Conservation (phyloP, 2,888 invertebrate genomes). For the Punctoribates punctum region DNA sequence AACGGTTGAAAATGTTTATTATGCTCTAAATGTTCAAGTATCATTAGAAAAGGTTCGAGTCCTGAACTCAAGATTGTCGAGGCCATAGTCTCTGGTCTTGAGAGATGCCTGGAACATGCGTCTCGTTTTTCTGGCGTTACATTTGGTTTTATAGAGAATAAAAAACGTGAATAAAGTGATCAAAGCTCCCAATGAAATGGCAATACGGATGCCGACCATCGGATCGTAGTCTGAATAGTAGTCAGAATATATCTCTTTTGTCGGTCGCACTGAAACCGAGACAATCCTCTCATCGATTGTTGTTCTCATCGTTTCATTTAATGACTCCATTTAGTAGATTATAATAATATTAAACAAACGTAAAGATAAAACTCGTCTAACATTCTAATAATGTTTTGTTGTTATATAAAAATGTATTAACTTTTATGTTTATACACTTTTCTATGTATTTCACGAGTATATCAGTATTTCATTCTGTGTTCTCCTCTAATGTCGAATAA, state of each 20-base stretch:
- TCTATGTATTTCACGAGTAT: neutral
- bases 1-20: too few species aligned
- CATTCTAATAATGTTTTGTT: conserved; percentile 12
- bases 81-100: conserved; percentile 1
- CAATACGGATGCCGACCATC: conserved; percentile 43
- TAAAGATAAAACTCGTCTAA: conserved; percentile 10
- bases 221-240: conserved; percentile 44
- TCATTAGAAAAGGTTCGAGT: conserved; percentile 20
- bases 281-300: neutral
- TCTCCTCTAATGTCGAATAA: conserved; percentile 19
- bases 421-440: conserved; percentile 25
- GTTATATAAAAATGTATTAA: conserved; percentile 29
- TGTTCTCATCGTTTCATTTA: neutral
- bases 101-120: conserved; percentile 50
- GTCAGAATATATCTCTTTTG: neutral
- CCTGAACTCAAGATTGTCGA: conserved; percentile 19
- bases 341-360: conserved; percentile 14
- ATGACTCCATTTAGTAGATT: conserved; percentile 37
- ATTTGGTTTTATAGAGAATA: conserved; percentile 42
- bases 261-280: neutral
- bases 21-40: too few species aligned
- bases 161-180: conserved; percentile 42
- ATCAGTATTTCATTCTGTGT: neutral
- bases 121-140: conserved; percentile 40
- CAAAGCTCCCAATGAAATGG: conserved; percentile 36